Evolutionary conservation across 1,140 invertebrate species (phyloP), one percentile per base, ranked within the genome.

Genomic region (Araneus ventricosus): DNA sequence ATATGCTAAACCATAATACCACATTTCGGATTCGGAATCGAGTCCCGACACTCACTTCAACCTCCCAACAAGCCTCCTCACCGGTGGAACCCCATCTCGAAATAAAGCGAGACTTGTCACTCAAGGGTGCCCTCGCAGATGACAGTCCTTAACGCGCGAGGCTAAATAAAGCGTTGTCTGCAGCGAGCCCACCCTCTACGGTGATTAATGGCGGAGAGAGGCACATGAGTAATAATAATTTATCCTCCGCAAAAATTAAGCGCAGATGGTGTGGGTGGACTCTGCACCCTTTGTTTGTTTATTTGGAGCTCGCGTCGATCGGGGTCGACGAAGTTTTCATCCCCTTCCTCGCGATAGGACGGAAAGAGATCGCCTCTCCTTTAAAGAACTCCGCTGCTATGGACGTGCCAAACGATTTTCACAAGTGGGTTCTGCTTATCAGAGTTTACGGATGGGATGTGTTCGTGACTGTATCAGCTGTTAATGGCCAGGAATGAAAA

Each of bases 201-300:
- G 27, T 75, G 70, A 75, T 75, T 37, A 75, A 37, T 22, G 30
- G 30, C 27, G 27, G 3, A 37, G 70, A 75, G 34, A 75, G 4
- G 4, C 27, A 34, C 7, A 34, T 10, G 30, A 75, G 63, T 67
- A 67, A 75, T 75, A 37, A 75, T 75, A 34, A 75, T 37, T 75
- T 37, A 75, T 75, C 34, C 30, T 75, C 70, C 45, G 20, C 17
- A 75, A 75, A 75, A 75, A 75, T 34, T 75, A 52, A 52, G 70
- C 5, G 34, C 30, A 37, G 70, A 37, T 75, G 70, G 70, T 20
- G 34, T 34, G 70, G 70, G 70, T 75, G 70, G 70, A 75, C 70
- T 75, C 70, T 75, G 70, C 70, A 75, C 70, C 34, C 67, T 75
- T 75, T 34, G 30, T 75, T 75, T 75, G 70, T 75, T 75, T 75